These are phyloP conservation scores for Necrosyrtes monachus DNA, from an alignment of 2,797 vertebrate species.

Conservation along the genomic window DNA sequence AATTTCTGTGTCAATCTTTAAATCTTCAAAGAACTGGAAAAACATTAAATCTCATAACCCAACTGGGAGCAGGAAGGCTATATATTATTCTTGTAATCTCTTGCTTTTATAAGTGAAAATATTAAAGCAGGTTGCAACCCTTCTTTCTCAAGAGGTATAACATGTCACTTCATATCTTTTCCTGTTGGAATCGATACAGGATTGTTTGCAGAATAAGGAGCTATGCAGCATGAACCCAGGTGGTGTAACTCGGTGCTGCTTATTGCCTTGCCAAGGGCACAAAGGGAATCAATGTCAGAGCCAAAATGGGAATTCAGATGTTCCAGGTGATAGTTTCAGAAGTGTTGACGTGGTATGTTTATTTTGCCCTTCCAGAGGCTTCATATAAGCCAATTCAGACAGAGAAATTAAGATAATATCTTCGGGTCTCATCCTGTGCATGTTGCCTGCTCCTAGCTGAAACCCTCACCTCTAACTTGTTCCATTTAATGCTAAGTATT, in stretches of 20 bases:
- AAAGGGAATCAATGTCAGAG: not conserved
- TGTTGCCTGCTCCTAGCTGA: not conserved
- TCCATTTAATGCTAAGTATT: not conserved
- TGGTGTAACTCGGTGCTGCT: not conserved
- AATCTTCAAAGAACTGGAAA: not conserved
- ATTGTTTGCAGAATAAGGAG: not conserved
- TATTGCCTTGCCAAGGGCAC: not conserved
- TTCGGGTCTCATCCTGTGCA: not conserved
- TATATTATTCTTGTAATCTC: not conserved
- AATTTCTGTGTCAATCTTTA: not conserved
- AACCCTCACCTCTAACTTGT: not conserved
- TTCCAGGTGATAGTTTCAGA: not conserved
- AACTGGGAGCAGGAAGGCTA: not conserved
- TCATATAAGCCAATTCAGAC: not conserved
- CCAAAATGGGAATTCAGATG: not conserved
- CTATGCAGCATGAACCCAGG: not conserved
- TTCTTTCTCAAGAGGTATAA: not conserved
- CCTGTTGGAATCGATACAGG: not conserved
- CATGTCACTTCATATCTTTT: not conserved
- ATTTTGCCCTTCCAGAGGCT: not conserved
- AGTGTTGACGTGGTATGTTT: not conserved
- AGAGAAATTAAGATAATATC: not conserved
- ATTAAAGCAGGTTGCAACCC: not conserved
- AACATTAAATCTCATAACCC: not conserved
- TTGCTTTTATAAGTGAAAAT: not conserved